These are phyloP conservation scores for Clostera curtula DNA, from an alignment of 2,888 invertebrate species.

Conservation along the genomic window DNA sequence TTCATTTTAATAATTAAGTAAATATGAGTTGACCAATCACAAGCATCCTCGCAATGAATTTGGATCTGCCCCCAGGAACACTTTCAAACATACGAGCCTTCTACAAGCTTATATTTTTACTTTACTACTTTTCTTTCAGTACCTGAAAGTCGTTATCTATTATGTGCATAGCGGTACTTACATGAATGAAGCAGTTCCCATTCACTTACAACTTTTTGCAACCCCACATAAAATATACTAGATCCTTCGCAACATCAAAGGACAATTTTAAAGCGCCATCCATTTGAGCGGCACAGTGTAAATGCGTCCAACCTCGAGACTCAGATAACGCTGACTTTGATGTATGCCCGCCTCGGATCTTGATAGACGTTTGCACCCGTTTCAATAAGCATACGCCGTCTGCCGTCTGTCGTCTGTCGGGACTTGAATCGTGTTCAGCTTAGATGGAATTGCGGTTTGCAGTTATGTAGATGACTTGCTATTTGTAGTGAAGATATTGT, in stretches of 20 bases:
- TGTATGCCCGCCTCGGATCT: constrained; percentile 42
- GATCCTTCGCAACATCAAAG: constrained; percentile 14
- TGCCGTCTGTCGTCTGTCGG: constrained; percentile 20
- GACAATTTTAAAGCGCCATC: constrained; percentile 11
- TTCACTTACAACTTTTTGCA: background rate
- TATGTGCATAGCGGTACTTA: no score
- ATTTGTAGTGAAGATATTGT: no score
- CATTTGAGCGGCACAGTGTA: constrained; percentile 23
- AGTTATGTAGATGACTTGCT: background rate
- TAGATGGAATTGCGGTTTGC: background rate
- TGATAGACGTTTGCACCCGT: constrained; percentile 46
- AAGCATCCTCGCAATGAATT: no score
- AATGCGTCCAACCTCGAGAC: constrained; percentile 29
- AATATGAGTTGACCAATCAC: no score
- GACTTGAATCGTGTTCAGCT: background rate
- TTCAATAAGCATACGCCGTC: constrained; percentile 31
- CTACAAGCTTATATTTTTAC: no score
- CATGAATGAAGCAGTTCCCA: no score
- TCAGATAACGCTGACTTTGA: constrained; percentile 48
- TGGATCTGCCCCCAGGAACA: no score
- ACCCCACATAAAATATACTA: constrained; percentile 1
- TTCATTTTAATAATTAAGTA: no score
- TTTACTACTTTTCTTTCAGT: no score
- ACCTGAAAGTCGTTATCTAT: no score
- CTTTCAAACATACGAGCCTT: no score